Evolutionary conservation across 2,888 invertebrate species (phyloP).

Genomic region (Pimpla rufipes): DNA sequence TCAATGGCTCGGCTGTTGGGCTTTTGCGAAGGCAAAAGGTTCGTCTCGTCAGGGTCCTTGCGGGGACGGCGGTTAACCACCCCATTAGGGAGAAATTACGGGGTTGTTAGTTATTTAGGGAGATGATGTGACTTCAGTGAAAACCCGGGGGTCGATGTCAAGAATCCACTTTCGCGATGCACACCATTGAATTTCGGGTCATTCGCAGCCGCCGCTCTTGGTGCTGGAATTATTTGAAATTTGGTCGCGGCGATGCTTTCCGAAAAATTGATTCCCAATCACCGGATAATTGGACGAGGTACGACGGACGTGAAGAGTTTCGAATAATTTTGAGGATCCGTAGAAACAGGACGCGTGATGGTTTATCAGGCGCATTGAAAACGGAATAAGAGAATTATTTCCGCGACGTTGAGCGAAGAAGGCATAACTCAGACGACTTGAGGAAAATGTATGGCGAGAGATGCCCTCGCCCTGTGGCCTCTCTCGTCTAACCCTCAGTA

Average conservation of each 20-base stretch:
- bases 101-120: not conserved
- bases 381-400: constrained; percentile 64
- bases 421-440: constrained; percentile 61
- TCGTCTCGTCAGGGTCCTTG: not conserved
- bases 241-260: not conserved
- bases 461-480: constrained; percentile 42
- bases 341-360: constrained; percentile 1
- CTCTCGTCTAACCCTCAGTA: constrained; percentile 36
- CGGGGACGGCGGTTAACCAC: constrained; percentile 5
- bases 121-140: not conserved
- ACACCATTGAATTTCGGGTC: constrained; percentile 1
- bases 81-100: constrained; percentile 23
- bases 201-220: not conserved
- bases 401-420: constrained; percentile 60
- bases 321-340: constrained; percentile 4
- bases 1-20: constrained; percentile 7
- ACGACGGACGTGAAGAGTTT: not conserved
- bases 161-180: not conserved
- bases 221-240: not conserved
- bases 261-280: constrained; percentile 23
- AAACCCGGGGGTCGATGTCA: not conserved
- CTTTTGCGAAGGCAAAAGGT: not conserved
- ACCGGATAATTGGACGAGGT: constrained; percentile 16
- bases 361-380: not conserved
- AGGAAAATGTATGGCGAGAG: constrained; percentile 60